These are phyloP conservation scores for Thryonomys swinderianus DNA, from an alignment of 2,113 vertebrate species.

Conservation along the genomic window DNA sequence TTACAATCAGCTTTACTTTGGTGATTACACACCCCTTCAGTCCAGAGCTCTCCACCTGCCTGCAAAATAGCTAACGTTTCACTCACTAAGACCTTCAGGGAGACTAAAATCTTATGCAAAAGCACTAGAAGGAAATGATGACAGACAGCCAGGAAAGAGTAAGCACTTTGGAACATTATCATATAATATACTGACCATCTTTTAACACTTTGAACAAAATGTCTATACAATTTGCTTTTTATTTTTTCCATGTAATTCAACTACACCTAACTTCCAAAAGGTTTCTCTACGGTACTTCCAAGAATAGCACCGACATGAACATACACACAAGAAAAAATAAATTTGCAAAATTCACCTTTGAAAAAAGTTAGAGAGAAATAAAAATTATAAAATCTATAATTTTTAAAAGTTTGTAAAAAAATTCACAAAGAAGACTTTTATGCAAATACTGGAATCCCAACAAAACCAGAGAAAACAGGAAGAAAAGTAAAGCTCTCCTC, in stretches of 20 bases:
- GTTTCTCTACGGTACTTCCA: background rate
- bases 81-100: constrained; percentile 20
- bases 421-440: background rate
- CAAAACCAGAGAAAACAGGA: background rate
- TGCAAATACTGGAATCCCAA: background rate
- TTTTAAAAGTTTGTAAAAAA: background rate
- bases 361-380: background rate
- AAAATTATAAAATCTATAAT: background rate
- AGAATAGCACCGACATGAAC: background rate
- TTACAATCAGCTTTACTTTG: constrained; percentile 27
- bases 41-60: background rate
- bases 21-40: constrained; percentile 3
- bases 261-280: background rate
- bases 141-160: background rate
- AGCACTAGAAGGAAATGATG: background rate
- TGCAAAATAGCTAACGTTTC: constrained; percentile 24
- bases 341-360: background rate
- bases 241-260: background rate
- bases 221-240: too few relatives aligned
- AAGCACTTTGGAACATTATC: background rate
- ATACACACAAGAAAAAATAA: background rate
- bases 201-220: background rate
- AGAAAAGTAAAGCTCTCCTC: background rate
- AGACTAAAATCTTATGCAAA: background rate
- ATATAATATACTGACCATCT: background rate